A percentile compares a stretch with the other conserved stretches of the same genome.
phyloP scores from a whole-genome alignment of 1,140 invertebrate species.

The Oreohelix idahoensis region DNA sequence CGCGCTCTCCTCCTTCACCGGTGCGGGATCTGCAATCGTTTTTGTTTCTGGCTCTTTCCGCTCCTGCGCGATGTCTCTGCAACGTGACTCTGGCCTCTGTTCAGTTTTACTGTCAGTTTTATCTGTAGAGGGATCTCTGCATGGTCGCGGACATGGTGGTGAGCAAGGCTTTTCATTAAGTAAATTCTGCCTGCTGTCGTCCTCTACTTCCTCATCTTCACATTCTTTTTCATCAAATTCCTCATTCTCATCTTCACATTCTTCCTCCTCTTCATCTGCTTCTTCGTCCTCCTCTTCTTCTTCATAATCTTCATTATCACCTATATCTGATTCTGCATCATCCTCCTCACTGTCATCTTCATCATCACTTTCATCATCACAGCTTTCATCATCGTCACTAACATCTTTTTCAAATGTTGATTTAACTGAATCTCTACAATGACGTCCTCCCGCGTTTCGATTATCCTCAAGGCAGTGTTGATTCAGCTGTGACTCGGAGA shows the following conservation, averaged over 20 bases:
- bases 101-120: not conserved
- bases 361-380: conserved; percentile 18
- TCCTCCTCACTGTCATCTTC: not conserved
- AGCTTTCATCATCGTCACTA: conserved; percentile 22
- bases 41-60: no score
- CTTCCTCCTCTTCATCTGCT: no score
- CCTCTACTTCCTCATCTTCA: not conserved
- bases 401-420: conserved; percentile 1
- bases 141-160: no score
- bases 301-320: not conserved
- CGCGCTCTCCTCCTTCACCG: no score
- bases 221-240: not conserved
- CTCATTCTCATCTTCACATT: not conserved
- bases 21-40: no score
- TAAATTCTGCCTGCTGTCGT: not conserved
- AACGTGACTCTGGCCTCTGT: no score
- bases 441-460: not conserved
- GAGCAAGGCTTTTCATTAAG: not conserved
- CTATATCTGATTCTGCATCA: not conserved
- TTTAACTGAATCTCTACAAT: not conserved
- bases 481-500: not conserved
- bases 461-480: not conserved
- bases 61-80: no score
- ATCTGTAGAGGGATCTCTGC: not conserved
- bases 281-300: not conserved